Percentiles rank a stretch among this genome's conserved stretches.
These are phyloP conservation scores for Phanerotoma sp. DNA, from an alignment of 2,888 invertebrate genomes.

Conservation along the genomic window DNA sequence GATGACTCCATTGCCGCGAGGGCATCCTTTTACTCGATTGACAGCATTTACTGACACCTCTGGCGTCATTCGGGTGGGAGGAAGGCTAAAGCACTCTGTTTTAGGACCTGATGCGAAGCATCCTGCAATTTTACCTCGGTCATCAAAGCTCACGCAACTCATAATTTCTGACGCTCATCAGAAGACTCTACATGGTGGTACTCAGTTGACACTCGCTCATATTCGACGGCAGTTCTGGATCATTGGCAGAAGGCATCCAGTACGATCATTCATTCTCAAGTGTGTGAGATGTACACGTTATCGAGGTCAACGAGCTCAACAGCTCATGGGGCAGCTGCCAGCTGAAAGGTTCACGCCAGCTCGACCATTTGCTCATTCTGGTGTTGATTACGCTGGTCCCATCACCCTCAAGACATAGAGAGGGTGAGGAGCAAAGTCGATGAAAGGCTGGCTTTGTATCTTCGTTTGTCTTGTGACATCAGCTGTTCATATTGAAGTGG, in stretches of 20 bases:
- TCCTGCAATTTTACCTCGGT: constrained; percentile 17
- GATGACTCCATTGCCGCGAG: background rate
- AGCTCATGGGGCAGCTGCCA: too few species aligned
- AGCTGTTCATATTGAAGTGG: too few species aligned
- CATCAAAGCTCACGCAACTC: constrained; percentile 2
- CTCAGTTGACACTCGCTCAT: constrained; percentile 19
- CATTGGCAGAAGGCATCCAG: constrained; percentile 17
- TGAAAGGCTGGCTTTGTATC: too few species aligned
- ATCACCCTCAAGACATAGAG: constrained; percentile 15
- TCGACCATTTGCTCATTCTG: too few species aligned
- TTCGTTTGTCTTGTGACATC: too few species aligned
- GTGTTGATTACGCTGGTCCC: constrained; percentile 33
- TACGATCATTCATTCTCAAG: constrained; percentile 19
- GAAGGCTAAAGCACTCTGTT: too few species aligned
- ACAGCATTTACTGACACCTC: constrained; percentile 15
- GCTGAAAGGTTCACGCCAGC: too few species aligned
- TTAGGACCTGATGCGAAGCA: constrained; percentile 19
- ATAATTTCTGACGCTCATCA: constrained; percentile 24
- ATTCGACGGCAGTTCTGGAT: constrained; percentile 26
- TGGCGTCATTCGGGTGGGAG: constrained; percentile 26
- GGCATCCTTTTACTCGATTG: constrained; percentile 8
- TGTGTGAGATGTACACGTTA: too few species aligned
- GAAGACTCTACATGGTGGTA: constrained; percentile 30
- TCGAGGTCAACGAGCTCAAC: too few species aligned
- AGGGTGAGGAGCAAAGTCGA: too few species aligned